Evolutionary conservation across 2,888 invertebrate species (phyloP).

Genomic region (Eustalomyia histrio): DNA sequence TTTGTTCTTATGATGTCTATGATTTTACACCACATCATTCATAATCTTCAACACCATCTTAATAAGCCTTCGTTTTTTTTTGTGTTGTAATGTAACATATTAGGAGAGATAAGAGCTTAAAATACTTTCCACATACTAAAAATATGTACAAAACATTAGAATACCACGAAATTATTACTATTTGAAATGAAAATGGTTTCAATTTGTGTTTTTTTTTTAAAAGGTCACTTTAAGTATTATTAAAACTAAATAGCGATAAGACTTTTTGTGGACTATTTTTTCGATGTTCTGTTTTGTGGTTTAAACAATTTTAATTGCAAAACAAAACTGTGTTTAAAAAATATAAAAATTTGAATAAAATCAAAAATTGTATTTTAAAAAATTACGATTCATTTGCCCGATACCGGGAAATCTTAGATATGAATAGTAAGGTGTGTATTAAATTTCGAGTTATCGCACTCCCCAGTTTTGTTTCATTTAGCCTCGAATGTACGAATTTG

Average conservation of each 20-base stretch:
- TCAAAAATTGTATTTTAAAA: too few species aligned
- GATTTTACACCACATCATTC: conserved; percentile 53
- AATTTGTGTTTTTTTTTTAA: conserved; percentile 2
- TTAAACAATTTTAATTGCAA: conserved; percentile 1
- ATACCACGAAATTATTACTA: background rate
- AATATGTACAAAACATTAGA: background rate
- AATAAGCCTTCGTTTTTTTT: conserved; percentile 37
- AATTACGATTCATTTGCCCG: too few species aligned
- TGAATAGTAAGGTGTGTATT: too few species aligned
- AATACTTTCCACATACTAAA: conserved; percentile 9
- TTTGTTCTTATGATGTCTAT: conserved; percentile 47
- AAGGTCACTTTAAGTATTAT: conserved; percentile 52
- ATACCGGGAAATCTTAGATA: too few species aligned
- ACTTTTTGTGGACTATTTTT: conserved; percentile 29
- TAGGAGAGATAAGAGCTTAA: conserved; percentile 42
- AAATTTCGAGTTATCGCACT: too few species aligned
- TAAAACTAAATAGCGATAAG: conserved; percentile 54
- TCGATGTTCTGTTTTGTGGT: conserved; percentile 48
- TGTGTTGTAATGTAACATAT: conserved; percentile 36
- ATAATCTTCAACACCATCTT: conserved; percentile 60
- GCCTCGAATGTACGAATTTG: too few species aligned
- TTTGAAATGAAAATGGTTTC: background rate
- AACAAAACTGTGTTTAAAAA: background rate
- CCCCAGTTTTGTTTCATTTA: too few species aligned
- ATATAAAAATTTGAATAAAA: background rate